These are phyloP conservation scores for Ophioninae sp. DNA, from an alignment of 2,888 invertebrate species.

Conservation along the genomic window DNA sequence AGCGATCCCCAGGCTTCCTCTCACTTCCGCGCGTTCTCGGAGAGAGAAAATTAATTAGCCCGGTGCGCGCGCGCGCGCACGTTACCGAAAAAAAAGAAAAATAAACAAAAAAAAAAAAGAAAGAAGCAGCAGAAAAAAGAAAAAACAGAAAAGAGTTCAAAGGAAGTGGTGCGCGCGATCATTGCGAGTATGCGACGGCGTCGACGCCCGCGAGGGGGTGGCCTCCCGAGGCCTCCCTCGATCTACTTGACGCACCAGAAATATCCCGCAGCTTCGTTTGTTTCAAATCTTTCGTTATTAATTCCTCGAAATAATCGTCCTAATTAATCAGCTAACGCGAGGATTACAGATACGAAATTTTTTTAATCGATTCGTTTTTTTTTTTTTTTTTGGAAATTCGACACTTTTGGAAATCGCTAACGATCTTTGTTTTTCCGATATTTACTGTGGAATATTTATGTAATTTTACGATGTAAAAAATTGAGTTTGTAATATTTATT, in stretches of 20 bases:
- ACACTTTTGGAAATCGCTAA: too few relatives aligned
- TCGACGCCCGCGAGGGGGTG: conserved; percentile 43
- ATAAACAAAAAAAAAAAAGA: conserved; percentile 37
- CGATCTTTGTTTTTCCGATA: too few relatives aligned
- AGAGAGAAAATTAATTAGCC: conserved; percentile 73
- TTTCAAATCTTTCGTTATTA: background rate
- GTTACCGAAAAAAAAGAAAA: conserved; percentile 68
- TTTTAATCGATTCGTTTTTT: too few relatives aligned
- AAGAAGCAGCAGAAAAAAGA: conserved; percentile 55
- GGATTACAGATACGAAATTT: too few relatives aligned
- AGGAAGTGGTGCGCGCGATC: conserved; percentile 71
- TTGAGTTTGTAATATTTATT: too few relatives aligned
- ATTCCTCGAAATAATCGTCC: background rate
- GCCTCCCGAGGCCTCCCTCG: conserved; percentile 49
- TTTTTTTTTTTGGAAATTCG: too few relatives aligned
- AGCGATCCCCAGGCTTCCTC: background rate
- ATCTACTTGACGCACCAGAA: conserved; percentile 43
- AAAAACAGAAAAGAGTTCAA: conserved; percentile 74
- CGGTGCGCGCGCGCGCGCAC: conserved; percentile 64
- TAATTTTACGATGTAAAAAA: too few relatives aligned
- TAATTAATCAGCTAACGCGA: background rate
- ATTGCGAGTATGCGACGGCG: conserved; percentile 63
- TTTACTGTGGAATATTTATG: too few relatives aligned
- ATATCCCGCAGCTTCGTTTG: background rate
- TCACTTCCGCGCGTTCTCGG: conserved; percentile 17